These are phyloP conservation scores for Ptychochromis oligacanthus DNA, from an alignment of 2,113 vertebrate genomes.

Conservation along the genomic window DNA sequence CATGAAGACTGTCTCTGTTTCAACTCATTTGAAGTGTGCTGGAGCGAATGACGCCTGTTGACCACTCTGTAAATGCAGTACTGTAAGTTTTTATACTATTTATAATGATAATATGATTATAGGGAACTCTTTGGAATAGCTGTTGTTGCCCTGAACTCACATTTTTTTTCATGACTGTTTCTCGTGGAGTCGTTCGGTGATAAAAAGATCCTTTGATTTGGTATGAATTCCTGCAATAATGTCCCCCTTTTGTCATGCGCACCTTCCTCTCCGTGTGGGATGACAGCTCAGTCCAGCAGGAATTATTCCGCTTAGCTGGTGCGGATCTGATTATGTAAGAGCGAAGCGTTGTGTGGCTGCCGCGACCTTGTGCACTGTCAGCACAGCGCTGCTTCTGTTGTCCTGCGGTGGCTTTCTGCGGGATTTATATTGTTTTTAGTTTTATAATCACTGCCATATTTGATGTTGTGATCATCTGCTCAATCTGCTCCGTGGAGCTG, in stretches of 20 bases:
- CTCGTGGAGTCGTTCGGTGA: not conserved
- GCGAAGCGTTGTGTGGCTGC: constrained; percentile 42
- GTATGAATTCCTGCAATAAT: not conserved
- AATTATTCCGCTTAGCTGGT: constrained; percentile 49
- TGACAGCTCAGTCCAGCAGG: constrained; percentile 48
- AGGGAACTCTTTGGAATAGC: not conserved
- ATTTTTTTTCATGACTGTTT: not conserved
- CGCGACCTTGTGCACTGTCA: constrained; percentile 57
- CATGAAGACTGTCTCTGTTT: not conserved
- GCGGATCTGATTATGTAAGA: constrained; percentile 65
- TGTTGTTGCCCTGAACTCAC: not conserved
- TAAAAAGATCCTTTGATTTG: not conserved
- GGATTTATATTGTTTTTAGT: constrained; percentile 21
- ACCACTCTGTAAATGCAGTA: constrained; percentile 36
- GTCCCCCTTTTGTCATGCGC: not conserved
- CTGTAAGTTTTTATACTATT: constrained; percentile 43
- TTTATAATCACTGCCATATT: constrained; percentile 24
- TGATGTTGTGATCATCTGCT: constrained; percentile 26
- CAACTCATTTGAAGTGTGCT: constrained; percentile 13
- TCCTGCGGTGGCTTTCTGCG: constrained; percentile 29
- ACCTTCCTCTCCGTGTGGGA: not conserved
- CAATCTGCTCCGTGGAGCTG: constrained; percentile 10
- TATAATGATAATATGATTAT: not conserved
- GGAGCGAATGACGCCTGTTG: constrained; percentile 66
- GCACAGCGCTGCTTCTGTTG: constrained; percentile 34